phyloP scores from a whole-genome alignment of 2,888 invertebrate genomes.

The Apotomis turbidana region DNA sequence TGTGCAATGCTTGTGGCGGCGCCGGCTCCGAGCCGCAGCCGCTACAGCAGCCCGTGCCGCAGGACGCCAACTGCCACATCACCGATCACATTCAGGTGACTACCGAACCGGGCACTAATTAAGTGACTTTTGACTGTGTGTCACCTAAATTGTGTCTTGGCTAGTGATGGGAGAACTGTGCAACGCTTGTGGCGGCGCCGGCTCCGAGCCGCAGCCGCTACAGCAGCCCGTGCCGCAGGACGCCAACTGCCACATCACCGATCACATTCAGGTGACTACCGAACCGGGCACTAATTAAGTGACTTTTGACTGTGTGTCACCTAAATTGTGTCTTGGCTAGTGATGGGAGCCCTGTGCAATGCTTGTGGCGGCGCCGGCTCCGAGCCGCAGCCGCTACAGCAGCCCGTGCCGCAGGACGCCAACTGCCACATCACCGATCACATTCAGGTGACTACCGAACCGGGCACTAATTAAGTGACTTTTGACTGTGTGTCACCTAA shows the following conservation, averaged over 20 bases:
- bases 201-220: conserved; percentile 78
- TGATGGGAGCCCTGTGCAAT: conserved; percentile 97
- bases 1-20: conserved; percentile 88
- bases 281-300: too few species aligned
- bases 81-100: conserved; percentile 96
- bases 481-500: too few species aligned
- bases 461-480: too few species aligned
- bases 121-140: too few species aligned
- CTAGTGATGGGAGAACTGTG: conserved; percentile 97
- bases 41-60: conserved; percentile 94
- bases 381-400: conserved; percentile 86
- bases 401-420: conserved; percentile 97
- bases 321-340: conserved; percentile 92
- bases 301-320: too few species aligned
- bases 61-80: conserved; percentile 97
- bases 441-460: conserved; percentile 86
- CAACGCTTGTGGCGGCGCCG: conserved; percentile 82
- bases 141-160: conserved; percentile 90
- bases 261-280: conserved; percentile 91
- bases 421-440: conserved; percentile 99
- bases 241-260: conserved; percentile 97
- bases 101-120: too few species aligned
- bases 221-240: conserved; percentile 97
- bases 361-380: conserved; percentile 66
- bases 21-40: conserved; percentile 70